phyloP scores from a whole-genome alignment of 2,113 vertebrate species.

The Physeter macrocephalus region DNA sequence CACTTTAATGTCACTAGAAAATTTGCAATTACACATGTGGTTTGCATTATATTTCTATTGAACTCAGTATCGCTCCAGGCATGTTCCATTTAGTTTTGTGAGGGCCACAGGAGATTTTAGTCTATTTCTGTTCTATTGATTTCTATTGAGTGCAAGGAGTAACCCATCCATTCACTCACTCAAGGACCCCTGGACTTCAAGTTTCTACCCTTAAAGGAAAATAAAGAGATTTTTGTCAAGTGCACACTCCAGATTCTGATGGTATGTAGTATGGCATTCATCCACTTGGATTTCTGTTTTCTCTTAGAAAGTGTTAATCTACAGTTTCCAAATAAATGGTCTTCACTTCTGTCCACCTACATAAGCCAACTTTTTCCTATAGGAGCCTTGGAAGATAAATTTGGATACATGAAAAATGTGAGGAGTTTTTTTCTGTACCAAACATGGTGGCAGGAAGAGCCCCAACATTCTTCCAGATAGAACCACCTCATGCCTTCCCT shows the following conservation, averaged over 20 bases:
- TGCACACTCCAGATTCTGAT: not conserved
- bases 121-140: not conserved
- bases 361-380: not conserved
- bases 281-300: not conserved
- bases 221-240: not conserved
- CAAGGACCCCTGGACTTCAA: not conserved
- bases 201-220: not conserved
- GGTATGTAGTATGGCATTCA: not conserved
- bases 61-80: rapidly evolving
- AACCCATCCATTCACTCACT: not conserved
- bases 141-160: not conserved
- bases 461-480: not conserved
- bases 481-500: not conserved
- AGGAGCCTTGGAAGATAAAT: not conserved
- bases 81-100: not conserved
- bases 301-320: not conserved
- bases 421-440: not conserved
- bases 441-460: not conserved
- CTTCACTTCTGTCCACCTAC: not conserved
- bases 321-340: not conserved
- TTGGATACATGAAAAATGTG: not conserved
- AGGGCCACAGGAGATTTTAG: not conserved
- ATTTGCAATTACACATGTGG: not conserved
- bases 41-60: not conserved
- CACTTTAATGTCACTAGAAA: not conserved